These are phyloP conservation scores for Euwallacea fornicatus DNA, from an alignment of 1,140 invertebrate species.

Conservation along the genomic window DNA sequence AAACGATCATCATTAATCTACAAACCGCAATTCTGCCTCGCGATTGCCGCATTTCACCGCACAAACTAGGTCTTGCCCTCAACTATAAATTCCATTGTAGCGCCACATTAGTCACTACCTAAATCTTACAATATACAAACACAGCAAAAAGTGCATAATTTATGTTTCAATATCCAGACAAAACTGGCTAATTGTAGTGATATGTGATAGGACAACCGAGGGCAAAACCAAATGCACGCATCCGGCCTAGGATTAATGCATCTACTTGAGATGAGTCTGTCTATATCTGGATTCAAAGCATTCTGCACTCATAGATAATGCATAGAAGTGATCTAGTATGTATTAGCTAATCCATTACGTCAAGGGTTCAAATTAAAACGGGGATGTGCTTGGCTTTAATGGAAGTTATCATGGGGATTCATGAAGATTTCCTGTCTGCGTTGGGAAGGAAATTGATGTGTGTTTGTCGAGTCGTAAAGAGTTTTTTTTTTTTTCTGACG, in stretches of 20 bases:
- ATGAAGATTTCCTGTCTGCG: no score
- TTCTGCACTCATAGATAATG: conserved; percentile 13
- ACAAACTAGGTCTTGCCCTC: background rate
- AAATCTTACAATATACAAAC: background rate
- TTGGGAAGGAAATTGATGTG: no score
- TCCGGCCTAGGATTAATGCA: background rate
- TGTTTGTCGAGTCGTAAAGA: no score
- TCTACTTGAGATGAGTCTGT: background rate
- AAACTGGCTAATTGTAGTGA: background rate
- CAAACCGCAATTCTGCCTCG: conserved; percentile 19
- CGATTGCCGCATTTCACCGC: conserved; percentile 16
- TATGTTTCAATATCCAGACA: background rate
- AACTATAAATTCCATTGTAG: background rate
- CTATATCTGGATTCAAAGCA: conserved; percentile 1
- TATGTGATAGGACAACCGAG: background rate
- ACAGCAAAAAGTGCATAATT: no score
- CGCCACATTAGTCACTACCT: background rate
- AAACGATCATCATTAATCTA: conserved; percentile 21
- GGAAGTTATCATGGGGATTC: background rate
- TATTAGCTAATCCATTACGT: conserved; percentile 16
- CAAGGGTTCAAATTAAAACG: conserved; percentile 14
- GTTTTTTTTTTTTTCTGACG: no score
- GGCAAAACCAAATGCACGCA: conserved; percentile 1
- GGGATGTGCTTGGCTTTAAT: background rate
- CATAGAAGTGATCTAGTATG: conserved; percentile 14